Base-by-base conservation (phyloP, 2,113 vertebrate genomes). In the Oreochromis spilurus region DNA sequence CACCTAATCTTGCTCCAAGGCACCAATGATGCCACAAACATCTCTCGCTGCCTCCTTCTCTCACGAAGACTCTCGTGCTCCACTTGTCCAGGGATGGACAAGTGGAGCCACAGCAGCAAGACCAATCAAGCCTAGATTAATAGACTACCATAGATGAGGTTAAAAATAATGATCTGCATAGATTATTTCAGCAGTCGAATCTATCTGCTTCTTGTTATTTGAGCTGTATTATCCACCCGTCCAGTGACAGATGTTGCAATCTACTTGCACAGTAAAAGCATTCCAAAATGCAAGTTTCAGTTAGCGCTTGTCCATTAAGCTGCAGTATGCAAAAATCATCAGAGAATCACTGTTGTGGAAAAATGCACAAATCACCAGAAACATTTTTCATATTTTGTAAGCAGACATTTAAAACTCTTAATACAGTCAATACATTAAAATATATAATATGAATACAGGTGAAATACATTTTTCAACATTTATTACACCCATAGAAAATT, bases 1-100 rank as follows among this genome's bases (percentile, higher is more conserved):
- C 19, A 75, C 86, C 81, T 83, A 84, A 89, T 86, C 83, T 43
- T 36, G 79, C 83, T 92, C 84, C 62, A 80, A 87, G 65, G 80
- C 60, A 38, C 52, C 40, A 19, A 65, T 14, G n/a, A 53, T 38
- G 57, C 81, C 65, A 85, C 58, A 60, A 78, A 78, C 72, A 72
- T 87, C 45, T 77, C 9, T 57, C 45, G 48, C 81, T 84, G 14
- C 9, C 24, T 67, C 7, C 58, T 10, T 34, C 36, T 60, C 79
- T 79, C 62, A 48, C 62, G 60, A 14, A 19, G 67, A 6, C 84
- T 80, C 14, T 48, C 40, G 14, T 65, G 29, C 65, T 82, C 85
- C 50, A n/a, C 29, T 36, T 78, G 77, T 86, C 43, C 26, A 65
- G 6, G 17, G 6, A 36, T n/a, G 34, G 60, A 21, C 10, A 13